Base-by-base conservation (phyloP, 2,888 invertebrate species). In the Lasioglossum villosulum region DNA sequence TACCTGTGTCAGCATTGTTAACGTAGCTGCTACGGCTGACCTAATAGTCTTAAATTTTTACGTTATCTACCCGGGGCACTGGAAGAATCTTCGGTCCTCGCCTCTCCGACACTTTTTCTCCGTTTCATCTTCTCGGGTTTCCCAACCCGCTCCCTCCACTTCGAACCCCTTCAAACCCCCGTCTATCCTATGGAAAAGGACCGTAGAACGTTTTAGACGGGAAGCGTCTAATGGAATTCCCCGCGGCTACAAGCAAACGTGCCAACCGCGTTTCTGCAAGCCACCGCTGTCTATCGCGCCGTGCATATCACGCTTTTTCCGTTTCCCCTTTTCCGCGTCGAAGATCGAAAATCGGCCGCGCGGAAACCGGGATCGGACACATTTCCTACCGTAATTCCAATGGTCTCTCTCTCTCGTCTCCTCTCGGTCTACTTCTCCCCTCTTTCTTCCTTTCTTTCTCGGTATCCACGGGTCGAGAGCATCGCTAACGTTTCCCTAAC, bases 1-100 rank as follows among this genome's bases (percentile, higher is more conserved):
- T 89, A 91, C 91, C 88, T 86, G 92, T 91, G 92, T 92, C 91
- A 88, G 91, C 88, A 92, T 93, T 92, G 92, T 92, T 92, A 90
- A 83, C 73, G 82, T 75, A 86, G 86, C 89, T 75, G 86, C 81
- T 80, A 89, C 72, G 82, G 87, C 90, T 92, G 87, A 92, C 91
- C 90, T 91, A 91, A 92, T 92, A 89, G 89, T 92, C 92, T 92
- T 92, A 91, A 92, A 92, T 91, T 93, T 92, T 91, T 88, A 93
- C 89, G 88, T 82, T 92, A 90, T 89, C 87, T 90, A 89, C 88
- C 86, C 75, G 83, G n/a, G 1, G 79, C 84, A 63, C 82, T 79
- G 78, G 73, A 66, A 74, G 75, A 75, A 48, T 77, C 80, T 77
- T 80, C 63, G 10, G 72, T 74, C 82, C 30, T 48, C 6, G 63